phyloP scores from a whole-genome alignment of 2,888 invertebrate genomes.

The Sclerodermus sp. region DNA sequence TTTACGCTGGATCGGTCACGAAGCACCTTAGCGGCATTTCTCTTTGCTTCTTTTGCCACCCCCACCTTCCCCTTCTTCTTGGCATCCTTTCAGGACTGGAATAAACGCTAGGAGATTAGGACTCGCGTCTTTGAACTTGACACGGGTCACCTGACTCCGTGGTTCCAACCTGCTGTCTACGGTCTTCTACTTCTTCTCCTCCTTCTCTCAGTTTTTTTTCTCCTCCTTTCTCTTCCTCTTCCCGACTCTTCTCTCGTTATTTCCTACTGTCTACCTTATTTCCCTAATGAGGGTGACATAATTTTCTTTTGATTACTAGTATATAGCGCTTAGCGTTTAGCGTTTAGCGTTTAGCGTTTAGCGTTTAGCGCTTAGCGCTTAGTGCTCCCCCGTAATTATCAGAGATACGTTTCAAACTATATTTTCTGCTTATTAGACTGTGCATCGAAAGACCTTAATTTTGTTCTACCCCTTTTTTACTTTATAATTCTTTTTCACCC shows the following conservation, averaged over 20 bases:
- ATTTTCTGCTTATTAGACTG: too few relatives aligned
- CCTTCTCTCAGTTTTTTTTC: background rate
- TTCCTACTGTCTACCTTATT: too few relatives aligned
- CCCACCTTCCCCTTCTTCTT: background rate
- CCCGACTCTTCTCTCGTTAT: background rate
- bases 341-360: too few relatives aligned
- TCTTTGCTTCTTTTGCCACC: background rate
- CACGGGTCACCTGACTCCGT: constrained; percentile 51
- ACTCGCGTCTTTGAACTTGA: constrained; percentile 54
- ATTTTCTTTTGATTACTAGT: too few relatives aligned
- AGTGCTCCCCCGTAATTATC: too few relatives aligned
- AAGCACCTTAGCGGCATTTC: constrained; percentile 15
- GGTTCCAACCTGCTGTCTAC: constrained; percentile 17
- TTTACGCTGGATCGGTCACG: constrained; percentile 43
- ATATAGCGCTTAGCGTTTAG: too few relatives aligned
- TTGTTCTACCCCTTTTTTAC: too few relatives aligned
- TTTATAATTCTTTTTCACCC: too few relatives aligned
- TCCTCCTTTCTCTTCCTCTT: background rate
- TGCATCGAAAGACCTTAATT: too few relatives aligned
- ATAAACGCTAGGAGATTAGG: constrained; percentile 32
- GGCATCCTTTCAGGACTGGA: constrained; percentile 10
- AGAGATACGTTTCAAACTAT: too few relatives aligned
- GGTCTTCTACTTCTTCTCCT: constrained; percentile 1
- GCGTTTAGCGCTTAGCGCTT: too few relatives aligned
- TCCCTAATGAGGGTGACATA: too few relatives aligned